Evolutionary conservation across 1,140 invertebrate species (phyloP).

Genomic region (Drosophila gunungcola): DNA sequence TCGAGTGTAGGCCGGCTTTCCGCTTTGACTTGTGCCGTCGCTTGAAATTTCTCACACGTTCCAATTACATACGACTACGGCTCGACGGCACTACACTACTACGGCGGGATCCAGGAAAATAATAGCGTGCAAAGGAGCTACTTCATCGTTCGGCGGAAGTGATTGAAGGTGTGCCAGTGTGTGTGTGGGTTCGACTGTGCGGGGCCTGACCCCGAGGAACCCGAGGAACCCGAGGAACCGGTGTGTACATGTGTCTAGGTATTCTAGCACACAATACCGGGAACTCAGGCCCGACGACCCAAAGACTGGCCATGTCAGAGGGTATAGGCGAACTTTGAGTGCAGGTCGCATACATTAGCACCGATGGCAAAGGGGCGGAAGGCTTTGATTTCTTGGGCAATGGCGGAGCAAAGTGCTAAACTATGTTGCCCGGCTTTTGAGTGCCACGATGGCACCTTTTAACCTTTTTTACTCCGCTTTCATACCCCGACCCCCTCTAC

Average conservation of each 20-base stretch:
- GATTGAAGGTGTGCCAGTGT: slow-evolving; percentile 80
- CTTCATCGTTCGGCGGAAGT: slow-evolving; percentile 84
- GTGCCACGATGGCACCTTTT: slow-evolving; percentile 67
- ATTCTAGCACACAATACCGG: slow-evolving; percentile 66
- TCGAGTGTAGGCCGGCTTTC: slow-evolving; percentile 19
- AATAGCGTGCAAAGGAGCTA: slow-evolving; percentile 84
- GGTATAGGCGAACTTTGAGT: slow-evolving; percentile 72
- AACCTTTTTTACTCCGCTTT: slow-evolving; percentile 45
- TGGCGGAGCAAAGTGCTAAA: slow-evolving; percentile 79
- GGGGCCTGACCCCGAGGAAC: slow-evolving; percentile 34
- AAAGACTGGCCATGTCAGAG: slow-evolving; percentile 26
- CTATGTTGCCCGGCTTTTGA: slow-evolving; percentile 81
- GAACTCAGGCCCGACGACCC: slow-evolving; percentile 33
- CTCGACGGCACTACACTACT: slow-evolving; percentile 5
- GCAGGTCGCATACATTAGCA: slow-evolving; percentile 77
- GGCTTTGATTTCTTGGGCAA: slow-evolving; percentile 76
- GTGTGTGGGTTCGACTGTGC: slow-evolving; percentile 37
- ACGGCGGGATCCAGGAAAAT: slow-evolving; percentile 61
- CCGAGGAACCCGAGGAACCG: neutral
- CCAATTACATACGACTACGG: slow-evolving; percentile 73
- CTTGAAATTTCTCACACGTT: slow-evolving; percentile 84
- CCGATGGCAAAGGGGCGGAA: slow-evolving; percentile 8
- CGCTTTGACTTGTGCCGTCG: slow-evolving; percentile 36
- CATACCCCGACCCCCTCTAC: slow-evolving; percentile 34
- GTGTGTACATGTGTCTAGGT: slow-evolving; percentile 36